These are phyloP conservation scores for Pangasius sanitwongsei DNA, from an alignment of 2,797 vertebrate species.

Conservation along the genomic window DNA sequence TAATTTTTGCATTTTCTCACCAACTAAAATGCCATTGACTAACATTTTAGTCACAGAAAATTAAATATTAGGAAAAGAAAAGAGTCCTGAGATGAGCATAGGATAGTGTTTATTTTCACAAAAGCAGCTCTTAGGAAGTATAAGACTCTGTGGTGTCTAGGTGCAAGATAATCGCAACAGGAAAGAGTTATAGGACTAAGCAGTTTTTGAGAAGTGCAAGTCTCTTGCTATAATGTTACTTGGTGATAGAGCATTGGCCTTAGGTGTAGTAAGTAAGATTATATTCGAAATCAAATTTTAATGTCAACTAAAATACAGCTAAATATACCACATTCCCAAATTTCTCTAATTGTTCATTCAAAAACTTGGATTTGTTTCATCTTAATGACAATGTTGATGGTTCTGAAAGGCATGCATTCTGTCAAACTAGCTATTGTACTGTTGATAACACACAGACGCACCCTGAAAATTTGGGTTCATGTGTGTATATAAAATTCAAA, in stretches of 20 bases:
- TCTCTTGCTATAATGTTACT: too few relatives aligned
- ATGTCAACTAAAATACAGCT: too few relatives aligned
- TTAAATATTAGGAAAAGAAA: neutral
- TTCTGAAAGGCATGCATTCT: neutral
- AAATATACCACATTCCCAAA: too few relatives aligned
- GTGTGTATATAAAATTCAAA: neutral
- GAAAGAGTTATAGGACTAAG: too few relatives aligned
- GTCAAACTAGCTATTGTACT: neutral
- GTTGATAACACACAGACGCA: neutral
- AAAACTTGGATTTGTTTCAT: neutral
- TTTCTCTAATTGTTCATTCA: neutral
- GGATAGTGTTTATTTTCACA: neutral
- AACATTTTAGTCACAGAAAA: too few relatives aligned
- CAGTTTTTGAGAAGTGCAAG: too few relatives aligned
- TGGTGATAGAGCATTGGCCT: too few relatives aligned
- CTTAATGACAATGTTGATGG: neutral
- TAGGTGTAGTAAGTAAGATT: too few relatives aligned
- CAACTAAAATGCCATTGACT: too few relatives aligned
- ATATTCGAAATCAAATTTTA: too few relatives aligned
- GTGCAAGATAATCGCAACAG: too few relatives aligned
- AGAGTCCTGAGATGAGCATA: neutral
- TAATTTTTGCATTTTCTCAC: too few relatives aligned
- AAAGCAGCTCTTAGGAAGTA: neutral
- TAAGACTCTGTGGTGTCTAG: neutral
- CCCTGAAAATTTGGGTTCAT: neutral